Percentiles rank a stretch among this genome's conserved stretches.
Evolutionary conservation across 2,113 vertebrate species (phyloP).

Genomic region (Hemicordylus capensis): DNA sequence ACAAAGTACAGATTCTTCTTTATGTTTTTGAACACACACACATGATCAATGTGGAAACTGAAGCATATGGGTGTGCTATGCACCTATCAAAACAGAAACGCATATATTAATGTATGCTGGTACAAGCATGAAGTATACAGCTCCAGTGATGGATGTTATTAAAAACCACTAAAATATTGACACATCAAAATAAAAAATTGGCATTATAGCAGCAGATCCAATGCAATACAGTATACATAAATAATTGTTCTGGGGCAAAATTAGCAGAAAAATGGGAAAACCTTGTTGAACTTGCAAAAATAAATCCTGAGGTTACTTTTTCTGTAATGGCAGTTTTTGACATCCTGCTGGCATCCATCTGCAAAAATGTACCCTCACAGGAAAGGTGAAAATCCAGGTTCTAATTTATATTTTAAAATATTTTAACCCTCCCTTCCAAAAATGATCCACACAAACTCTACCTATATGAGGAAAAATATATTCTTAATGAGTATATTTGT

Average conservation of each 20-base stretch:
- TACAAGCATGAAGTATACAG: background rate
- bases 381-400: background rate
- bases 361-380: background rate
- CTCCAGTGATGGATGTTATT: slow-evolving; percentile 19
- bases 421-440: background rate
- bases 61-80: background rate
- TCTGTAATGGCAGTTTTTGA: slow-evolving; percentile 8
- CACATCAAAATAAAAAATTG: slow-evolving; percentile 31
- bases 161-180: slow-evolving; percentile 35
- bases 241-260: slow-evolving; percentile 28
- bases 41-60: background rate
- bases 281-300: slow-evolving; percentile 13
- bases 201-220: slow-evolving; percentile 2
- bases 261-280: slow-evolving; percentile 25
- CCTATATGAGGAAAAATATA: background rate
- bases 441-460: background rate
- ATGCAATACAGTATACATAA: slow-evolving; percentile 1
- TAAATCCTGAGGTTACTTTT: slow-evolving; percentile 31
- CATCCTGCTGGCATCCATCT: background rate
- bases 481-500: background rate
- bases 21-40: background rate
- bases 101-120: background rate
- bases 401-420: slow-evolving; percentile 6
- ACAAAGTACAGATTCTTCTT: background rate
- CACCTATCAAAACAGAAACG: slow-evolving; percentile 11